Evolutionary conservation across 2,888 invertebrate species (phyloP), one percentile per base, ranked within the genome.

Genomic region (Myathropa florea): DNA sequence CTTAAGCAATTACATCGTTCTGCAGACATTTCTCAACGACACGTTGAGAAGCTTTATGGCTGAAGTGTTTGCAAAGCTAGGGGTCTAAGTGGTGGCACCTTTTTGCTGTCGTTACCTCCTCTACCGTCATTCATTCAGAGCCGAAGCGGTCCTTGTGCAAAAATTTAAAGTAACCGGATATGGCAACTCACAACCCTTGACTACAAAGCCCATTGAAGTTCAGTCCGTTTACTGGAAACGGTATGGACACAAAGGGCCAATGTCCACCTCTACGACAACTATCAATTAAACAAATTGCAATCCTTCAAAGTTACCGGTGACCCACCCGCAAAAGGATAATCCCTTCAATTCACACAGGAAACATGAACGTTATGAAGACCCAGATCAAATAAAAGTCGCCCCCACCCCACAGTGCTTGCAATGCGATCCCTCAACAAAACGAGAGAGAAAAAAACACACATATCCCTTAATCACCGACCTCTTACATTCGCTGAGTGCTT

Each of bases 401-500:
- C 72, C 23, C 36, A 23, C 33, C 18, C 9, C 26, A 7, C 14
- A 39, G 3, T 14, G 39, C 39, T 46, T 78, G 78, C 63, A 78
- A 78, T 71, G 57, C 12, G 63, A 77, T 68, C 60, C 26, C 55
- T 36, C 28, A 14, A 39, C 39, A 46, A 46, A 18, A 46, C 18
- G 24, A 24, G 4, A 26, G 57, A 4, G 23, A 21, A 39, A 65
- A 71, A 39, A 39, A 39, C n/a, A 18, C 46, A 64, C 65, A 30
- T 73, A 70, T 63, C 64, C 60, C 73, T 75, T 60, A 75, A 75
- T 79, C 46, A 79, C 59, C 75, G 75, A 53, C 46, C 64, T 33
- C 46, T 79, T 53, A 76, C 61, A 63, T 76, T 75, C 81, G 70
- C 57, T 60, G 70, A 70, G 46, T 70, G 73, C 68, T 75, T 82